Base-by-base conservation (phyloP, 2,113 vertebrate genomes). In the Melanerpes aurifrons region DNA sequence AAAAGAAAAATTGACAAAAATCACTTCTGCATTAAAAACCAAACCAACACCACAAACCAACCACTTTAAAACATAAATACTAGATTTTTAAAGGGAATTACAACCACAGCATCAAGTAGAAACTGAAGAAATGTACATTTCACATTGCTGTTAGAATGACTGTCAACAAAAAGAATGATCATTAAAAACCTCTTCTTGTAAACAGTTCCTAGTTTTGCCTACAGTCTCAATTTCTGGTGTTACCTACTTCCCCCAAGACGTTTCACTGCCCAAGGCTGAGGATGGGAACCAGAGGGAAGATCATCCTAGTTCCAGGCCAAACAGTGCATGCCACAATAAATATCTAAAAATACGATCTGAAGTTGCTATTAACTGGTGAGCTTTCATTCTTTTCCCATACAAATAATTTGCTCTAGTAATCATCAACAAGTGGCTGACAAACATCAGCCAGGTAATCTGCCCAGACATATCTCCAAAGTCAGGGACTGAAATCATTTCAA, bases 391-490 rank as follows among this genome's bases (percentile, higher is more conserved):
- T 94, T 95, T 94, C 92, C 92, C 90, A 93, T 93, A 93, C 64
- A 75, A 89, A 91, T 80, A 93, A 91, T 83, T 93, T 89, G 91
- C 94, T 90, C 31, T 67, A 72, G 92, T 31, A 90, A 94, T 86
- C 72, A 80, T 32, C 75, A 92, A 72, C 67, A 83, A 94, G 90
- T 40, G 75, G 82, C 83, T 94, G 81, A 86, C 75, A 94, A 92
- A 85, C 66, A 81, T 24, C 95, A 92, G 82, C 73, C 69, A 67
- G 64, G 87, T n/a, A 94, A 96, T 96, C 93, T 96, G 95, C 89
- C 95, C 95, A 96, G 95, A 97, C 95, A 18, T 95, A 96, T 93
- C 95, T 96, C 92, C 7, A 2, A 68, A 95, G 72, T 53, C 92
- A 91, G 93, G 87, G 87, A 68, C 91, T 94, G 58, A 43, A 86